These are phyloP conservation scores for Cecropterus lyciades DNA, from an alignment of 1,140 invertebrate species.

Conservation along the genomic window DNA sequence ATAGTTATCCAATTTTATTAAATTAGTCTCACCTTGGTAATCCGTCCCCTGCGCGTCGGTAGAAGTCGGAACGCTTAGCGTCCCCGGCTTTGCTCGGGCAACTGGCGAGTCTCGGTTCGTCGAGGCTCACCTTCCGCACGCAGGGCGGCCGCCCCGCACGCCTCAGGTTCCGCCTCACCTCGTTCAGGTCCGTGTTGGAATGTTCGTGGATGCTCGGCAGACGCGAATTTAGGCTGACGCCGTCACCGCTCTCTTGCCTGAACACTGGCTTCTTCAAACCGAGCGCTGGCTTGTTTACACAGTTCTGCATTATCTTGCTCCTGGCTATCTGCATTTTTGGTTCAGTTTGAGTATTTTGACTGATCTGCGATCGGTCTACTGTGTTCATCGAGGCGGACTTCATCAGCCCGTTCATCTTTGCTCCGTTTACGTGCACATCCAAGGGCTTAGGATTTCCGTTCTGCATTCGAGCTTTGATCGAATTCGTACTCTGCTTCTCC, in stretches of 20 bases:
- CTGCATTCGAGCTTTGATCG: background rate
- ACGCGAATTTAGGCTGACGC: constrained; percentile 45
- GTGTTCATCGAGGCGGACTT: constrained; percentile 24
- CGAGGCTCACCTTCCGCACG: constrained; percentile 46
- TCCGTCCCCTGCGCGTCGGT: constrained; percentile 60
- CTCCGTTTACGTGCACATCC: constrained; percentile 1
- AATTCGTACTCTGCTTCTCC: constrained; percentile 13
- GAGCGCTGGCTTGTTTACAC: constrained; percentile 24
- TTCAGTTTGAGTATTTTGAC: constrained; percentile 15
- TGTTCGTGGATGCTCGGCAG: constrained; percentile 71
- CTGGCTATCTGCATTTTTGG: constrained; percentile 14
- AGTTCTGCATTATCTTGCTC: constrained; percentile 35
- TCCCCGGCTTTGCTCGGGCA: constrained; percentile 54
- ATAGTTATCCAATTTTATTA: too few relatives aligned
- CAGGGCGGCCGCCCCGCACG: constrained; percentile 38
- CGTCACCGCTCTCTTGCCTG: constrained; percentile 65
- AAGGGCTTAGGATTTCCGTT: background rate
- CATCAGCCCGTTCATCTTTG: constrained; percentile 3
- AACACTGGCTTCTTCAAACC: constrained; percentile 50
- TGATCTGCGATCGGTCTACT: constrained; percentile 10
- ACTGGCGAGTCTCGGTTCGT: constrained; percentile 54
- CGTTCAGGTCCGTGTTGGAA: constrained; percentile 55
- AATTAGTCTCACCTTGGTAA: constrained; percentile 53
- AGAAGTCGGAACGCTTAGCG: constrained; percentile 53
- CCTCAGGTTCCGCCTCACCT: constrained; percentile 37